These are phyloP conservation scores for Amphipyra tragopoginis DNA, from an alignment of 2,888 invertebrate genomes.

Conservation along the genomic window DNA sequence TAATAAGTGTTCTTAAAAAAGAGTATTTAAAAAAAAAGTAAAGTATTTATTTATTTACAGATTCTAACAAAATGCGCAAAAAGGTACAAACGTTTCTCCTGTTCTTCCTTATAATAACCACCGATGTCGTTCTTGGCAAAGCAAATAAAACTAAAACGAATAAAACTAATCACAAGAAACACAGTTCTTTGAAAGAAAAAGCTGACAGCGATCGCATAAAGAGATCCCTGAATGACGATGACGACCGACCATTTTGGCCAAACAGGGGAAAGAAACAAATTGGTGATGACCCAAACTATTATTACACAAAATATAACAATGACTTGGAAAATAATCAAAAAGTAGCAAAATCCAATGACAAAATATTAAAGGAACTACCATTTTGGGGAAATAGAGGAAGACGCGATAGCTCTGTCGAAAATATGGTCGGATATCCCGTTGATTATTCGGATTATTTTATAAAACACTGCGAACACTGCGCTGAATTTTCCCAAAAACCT, in stretches of 20 bases:
- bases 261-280: slow-evolving; percentile 70
- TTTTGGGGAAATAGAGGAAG: slow-evolving; percentile 84
- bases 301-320: slow-evolving; percentile 46
- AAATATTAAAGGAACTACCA: slow-evolving; percentile 72
- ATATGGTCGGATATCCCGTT: slow-evolving; percentile 49
- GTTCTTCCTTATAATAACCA: slow-evolving; percentile 71
- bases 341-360: slow-evolving; percentile 58
- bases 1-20: no score
- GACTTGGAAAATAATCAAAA: slow-evolving; percentile 55
- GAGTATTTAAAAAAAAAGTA: no score
- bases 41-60: slow-evolving; percentile 67
- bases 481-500: slow-evolving; percentile 37
- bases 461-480: slow-evolving; percentile 63
- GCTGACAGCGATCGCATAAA: slow-evolving; percentile 69
- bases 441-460: slow-evolving; percentile 58
- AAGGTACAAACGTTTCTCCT: slow-evolving; percentile 69
- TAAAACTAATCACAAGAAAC: slow-evolving; percentile 63
- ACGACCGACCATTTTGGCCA: slow-evolving; percentile 72
- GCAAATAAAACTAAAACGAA: slow-evolving; percentile 68
- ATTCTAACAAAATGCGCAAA: slow-evolving; percentile 73
- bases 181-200: slow-evolving; percentile 64
- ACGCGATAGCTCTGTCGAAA: slow-evolving; percentile 72
- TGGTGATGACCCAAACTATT: slow-evolving; percentile 39
- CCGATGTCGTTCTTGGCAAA: slow-evolving; percentile 72
- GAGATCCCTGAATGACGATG: slow-evolving; percentile 71